A percentile compares a stretch with the other conserved stretches of the same genome.
These are phyloP conservation scores for Cricetomys ansorgei DNA, from an alignment of 2,113 vertebrate genomes.

Conservation along the genomic window DNA sequence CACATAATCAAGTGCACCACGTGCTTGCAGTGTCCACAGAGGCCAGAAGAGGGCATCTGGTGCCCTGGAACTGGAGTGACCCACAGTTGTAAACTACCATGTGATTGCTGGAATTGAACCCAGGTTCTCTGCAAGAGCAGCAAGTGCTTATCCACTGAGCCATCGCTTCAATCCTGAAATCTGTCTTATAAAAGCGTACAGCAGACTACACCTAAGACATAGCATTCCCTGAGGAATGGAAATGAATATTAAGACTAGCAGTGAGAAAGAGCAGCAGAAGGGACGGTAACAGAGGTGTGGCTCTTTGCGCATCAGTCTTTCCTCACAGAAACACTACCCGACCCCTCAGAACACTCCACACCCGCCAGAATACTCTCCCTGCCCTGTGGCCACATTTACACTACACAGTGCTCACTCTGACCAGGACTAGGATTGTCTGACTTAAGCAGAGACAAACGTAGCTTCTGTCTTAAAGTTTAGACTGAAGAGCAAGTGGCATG, in stretches of 20 bases:
- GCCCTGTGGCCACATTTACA: too few relatives aligned
- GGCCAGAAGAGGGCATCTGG: neutral
- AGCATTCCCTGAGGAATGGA: neutral
- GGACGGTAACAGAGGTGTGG: neutral
- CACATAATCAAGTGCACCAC: neutral
- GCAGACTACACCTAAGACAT: neutral
- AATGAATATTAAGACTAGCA: neutral
- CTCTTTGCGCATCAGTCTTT: neutral
- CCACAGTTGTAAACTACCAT: neutral
- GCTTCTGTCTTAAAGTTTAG: neutral
- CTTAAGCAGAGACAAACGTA: neutral
- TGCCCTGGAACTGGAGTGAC: neutral
- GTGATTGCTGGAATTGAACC: neutral
- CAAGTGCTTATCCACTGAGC: neutral
- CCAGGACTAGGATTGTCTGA: neutral
- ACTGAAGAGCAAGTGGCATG: neutral
- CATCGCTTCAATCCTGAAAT: neutral
- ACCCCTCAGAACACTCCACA: neutral
- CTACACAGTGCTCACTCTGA: fast-evolving
- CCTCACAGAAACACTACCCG: neutral
- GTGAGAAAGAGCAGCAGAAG: neutral
- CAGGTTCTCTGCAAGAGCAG: neutral
- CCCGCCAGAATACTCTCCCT: neutral
- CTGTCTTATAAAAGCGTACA: neutral
- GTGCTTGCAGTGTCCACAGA: neutral